Evolutionary conservation across 2,888 invertebrate genomes (phyloP).

Genomic region (Gari tellinella): DNA sequence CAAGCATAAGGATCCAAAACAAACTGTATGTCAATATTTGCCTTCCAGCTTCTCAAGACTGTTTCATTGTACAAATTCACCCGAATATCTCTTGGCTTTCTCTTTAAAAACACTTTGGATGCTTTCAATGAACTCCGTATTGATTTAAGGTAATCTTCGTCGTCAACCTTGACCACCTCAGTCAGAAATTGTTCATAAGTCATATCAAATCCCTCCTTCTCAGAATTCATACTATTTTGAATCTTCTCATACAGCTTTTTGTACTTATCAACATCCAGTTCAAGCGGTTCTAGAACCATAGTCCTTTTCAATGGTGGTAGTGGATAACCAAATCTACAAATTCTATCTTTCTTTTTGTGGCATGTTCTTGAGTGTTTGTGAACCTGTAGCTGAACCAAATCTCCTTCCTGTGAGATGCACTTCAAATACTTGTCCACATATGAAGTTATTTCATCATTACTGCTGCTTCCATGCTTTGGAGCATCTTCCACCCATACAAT

Average conservation of each 20-base stretch:
- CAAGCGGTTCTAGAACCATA: slow-evolving; percentile 4
- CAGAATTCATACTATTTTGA: slow-evolving; percentile 17
- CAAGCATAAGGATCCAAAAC: slow-evolving; percentile 15
- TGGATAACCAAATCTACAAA: slow-evolving; percentile 43
- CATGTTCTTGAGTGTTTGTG: slow-evolving; percentile 51
- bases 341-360: slow-evolving; percentile 12
- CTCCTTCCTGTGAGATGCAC: slow-evolving; percentile 10
- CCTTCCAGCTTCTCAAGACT: slow-evolving; percentile 2
- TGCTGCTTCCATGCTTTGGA: slow-evolving; percentile 3
- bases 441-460: not conserved
- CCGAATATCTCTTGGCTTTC: slow-evolving; percentile 38
- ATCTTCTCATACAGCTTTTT: slow-evolving; percentile 12
- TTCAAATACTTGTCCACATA: slow-evolving; percentile 12
- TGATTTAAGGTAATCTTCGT: slow-evolving; percentile 39
- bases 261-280: slow-evolving; percentile 7
- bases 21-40: slow-evolving; percentile 12
- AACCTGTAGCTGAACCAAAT: slow-evolving; percentile 32
- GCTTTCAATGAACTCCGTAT: slow-evolving; percentile 35
- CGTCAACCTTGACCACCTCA: slow-evolving; percentile 23
- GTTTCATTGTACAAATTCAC: slow-evolving; percentile 43
- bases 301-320: slow-evolving; percentile 6
- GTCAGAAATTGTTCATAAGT: slow-evolving; percentile 32
- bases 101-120: slow-evolving; percentile 48
- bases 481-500: slow-evolving; percentile 4
- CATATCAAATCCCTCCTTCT: slow-evolving; percentile 33